phyloP scores from a whole-genome alignment of 2,113 vertebrate species.

The Xerus inauris region DNA sequence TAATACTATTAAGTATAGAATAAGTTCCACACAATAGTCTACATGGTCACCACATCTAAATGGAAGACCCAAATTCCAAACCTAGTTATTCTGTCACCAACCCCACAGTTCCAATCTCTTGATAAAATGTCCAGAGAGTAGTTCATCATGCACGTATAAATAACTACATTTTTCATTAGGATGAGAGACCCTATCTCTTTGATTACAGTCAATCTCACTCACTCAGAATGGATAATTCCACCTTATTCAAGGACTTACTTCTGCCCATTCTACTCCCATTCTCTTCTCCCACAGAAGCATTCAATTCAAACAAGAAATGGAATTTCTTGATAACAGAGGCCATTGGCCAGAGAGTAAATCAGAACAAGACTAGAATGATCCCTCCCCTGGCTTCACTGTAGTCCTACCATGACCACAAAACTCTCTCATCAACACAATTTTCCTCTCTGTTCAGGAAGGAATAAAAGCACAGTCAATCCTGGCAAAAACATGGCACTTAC shows the following conservation, averaged over 20 bases:
- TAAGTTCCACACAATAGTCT: background rate
- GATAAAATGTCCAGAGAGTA: background rate
- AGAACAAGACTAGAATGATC: background rate
- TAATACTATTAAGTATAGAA: background rate
- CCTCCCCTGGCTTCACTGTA: background rate
- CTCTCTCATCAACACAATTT: background rate
- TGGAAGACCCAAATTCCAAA: background rate
- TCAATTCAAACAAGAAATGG: background rate
- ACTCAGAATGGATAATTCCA: background rate
- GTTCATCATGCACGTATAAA: background rate
- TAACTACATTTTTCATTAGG: background rate
- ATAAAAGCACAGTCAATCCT: background rate
- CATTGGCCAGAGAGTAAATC: background rate
- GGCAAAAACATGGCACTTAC: background rate
- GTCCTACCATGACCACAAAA: background rate
- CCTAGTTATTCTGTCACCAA: background rate
- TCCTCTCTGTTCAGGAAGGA: background rate
- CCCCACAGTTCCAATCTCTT: background rate
- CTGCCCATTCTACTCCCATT: too few relatives aligned
- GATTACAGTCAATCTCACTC: background rate
- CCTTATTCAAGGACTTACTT: background rate
- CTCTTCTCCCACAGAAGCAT: background rate
- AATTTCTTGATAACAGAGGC: background rate
- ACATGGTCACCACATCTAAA: background rate
- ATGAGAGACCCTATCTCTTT: background rate